Evolutionary conservation across 1,140 invertebrate genomes (phyloP).

Genomic region (Drosophila eugracilis): DNA sequence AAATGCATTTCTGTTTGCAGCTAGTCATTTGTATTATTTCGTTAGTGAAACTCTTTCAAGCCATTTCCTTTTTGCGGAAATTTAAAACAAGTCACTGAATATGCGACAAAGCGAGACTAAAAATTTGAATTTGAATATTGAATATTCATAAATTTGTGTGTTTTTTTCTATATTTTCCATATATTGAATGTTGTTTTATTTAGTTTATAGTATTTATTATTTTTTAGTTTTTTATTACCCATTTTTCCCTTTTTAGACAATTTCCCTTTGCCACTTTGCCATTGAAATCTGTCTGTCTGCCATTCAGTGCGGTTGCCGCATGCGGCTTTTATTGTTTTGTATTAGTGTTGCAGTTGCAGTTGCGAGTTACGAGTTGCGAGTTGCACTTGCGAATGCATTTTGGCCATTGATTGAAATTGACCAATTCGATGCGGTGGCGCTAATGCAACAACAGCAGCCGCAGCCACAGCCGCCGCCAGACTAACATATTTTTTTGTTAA

Average conservation of each 20-base stretch:
- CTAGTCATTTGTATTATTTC: background rate
- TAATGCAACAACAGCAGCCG: conserved; percentile 24
- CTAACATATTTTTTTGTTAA: conserved; percentile 1
- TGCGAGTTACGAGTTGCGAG: conserved; percentile 15
- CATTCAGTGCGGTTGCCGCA: conserved; percentile 35
- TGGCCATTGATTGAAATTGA: conserved; percentile 54
- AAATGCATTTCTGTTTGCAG: background rate
- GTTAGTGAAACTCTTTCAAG: background rate
- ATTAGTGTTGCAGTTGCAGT: conserved; percentile 27
- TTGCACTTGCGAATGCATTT: conserved; percentile 40
- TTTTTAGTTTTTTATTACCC: background rate
- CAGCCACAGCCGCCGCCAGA: conserved; percentile 1
- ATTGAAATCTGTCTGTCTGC: conserved; percentile 4
- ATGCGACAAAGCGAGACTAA: background rate
- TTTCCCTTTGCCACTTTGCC: conserved; percentile 7
- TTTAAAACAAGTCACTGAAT: background rate
- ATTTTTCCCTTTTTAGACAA: conserved; percentile 1
- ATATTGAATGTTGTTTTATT: conserved; percentile 3
- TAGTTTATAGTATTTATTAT: background rate
- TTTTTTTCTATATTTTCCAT: conserved; percentile 1
- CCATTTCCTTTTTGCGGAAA: background rate
- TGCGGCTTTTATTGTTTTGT: conserved; percentile 28
- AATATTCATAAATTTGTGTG: conserved; percentile 8
- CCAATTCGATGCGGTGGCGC: conserved; percentile 38
- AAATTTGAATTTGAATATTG: conserved; percentile 10